Evolutionary conservation across 2,113 vertebrate genomes (phyloP).

Genomic region (Eupsittula cactorum): DNA sequence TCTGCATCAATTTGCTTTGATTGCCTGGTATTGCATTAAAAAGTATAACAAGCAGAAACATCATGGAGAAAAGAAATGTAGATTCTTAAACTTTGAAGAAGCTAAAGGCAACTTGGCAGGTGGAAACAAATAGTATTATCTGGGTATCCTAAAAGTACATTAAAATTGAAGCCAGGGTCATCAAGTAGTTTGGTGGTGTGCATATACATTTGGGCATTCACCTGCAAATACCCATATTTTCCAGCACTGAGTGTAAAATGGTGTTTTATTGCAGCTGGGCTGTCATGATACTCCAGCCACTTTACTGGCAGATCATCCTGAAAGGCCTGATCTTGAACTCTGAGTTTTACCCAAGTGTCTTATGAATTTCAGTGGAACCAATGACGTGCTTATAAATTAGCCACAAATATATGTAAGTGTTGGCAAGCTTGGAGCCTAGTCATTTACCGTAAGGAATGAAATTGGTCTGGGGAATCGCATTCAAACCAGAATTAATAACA

Average conservation of each 20-base stretch:
- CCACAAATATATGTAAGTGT: not conserved
- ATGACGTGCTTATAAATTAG: not conserved
- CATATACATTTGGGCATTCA: not conserved
- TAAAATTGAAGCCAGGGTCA: not conserved
- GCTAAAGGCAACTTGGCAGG: not conserved
- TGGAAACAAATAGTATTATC: not conserved
- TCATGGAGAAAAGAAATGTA: not conserved
- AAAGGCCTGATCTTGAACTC: not conserved
- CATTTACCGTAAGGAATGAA: not conserved
- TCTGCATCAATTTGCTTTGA: not conserved
- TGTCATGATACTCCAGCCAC: not conserved
- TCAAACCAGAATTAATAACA: not conserved
- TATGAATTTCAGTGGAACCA: not conserved
- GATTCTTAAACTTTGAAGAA: not conserved
- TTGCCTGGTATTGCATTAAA: not conserved
- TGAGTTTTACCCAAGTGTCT: not conserved
- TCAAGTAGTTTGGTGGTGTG: not conserved
- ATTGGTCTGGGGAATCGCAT: not conserved
- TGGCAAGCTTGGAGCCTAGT: not conserved
- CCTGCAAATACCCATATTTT: not conserved
- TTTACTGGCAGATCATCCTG: not conserved
- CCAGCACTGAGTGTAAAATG: not conserved
- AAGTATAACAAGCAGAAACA: not conserved
- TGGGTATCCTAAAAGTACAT: not conserved
- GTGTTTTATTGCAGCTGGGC: not conserved